Evolutionary conservation across 2,113 vertebrate species (phyloP).

Genomic region (Hyla sarda): DNA sequence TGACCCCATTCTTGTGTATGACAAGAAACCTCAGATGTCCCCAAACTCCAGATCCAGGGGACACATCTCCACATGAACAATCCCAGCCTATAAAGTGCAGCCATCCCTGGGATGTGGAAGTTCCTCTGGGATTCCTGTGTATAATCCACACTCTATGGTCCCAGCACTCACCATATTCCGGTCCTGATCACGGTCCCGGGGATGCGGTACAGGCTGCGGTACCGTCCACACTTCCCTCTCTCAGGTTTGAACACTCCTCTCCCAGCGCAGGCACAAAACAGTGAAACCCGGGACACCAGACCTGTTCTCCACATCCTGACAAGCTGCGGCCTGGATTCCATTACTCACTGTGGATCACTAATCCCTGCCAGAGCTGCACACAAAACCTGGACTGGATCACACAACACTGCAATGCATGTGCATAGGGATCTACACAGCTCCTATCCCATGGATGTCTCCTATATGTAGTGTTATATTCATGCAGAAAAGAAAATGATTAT

Average conservation of each 20-base stretch:
- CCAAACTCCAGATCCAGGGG: no score
- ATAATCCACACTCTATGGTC: not conserved
- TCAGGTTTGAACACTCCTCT: slow-evolving; percentile 36
- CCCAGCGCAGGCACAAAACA: not conserved
- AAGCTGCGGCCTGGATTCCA: slow-evolving; percentile 26
- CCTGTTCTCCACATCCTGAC: not conserved
- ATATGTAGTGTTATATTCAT: no score
- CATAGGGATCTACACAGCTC: not conserved
- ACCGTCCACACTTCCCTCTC: slow-evolving; percentile 34
- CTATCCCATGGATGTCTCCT: not conserved
- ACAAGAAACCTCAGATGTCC: not conserved
- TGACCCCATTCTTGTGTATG: not conserved
- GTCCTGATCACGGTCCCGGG: not conserved
- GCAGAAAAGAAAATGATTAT: no score
- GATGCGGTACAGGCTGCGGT: not conserved
- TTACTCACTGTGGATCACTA: not conserved
- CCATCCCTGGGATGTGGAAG: not conserved
- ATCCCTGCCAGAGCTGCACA: not conserved
- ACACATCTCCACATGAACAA: no score
- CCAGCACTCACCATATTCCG: slow-evolving; percentile 31
- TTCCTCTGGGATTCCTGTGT: not conserved
- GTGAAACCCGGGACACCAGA: slow-evolving; percentile 5
- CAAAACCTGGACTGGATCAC: slow-evolving; percentile 34
- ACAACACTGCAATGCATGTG: not conserved
- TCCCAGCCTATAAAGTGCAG: no score